phyloP scores from a whole-genome alignment of 2,797 vertebrate species.

The Crenuchus spilurus region DNA sequence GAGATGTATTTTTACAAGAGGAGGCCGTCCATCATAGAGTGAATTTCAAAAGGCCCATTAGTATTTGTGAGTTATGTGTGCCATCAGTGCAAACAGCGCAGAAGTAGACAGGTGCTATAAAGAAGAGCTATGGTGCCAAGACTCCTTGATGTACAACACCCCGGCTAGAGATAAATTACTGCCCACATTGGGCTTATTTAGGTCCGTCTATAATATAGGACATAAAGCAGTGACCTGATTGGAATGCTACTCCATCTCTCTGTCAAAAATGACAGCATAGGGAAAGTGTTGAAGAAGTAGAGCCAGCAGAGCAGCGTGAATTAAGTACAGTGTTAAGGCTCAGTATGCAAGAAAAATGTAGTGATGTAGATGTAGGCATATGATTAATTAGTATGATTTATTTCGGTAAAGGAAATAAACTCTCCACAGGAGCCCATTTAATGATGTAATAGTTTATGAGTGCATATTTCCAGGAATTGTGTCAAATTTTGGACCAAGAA shows the following conservation, averaged over 20 bases:
- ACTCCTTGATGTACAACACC: conserved; percentile 72
- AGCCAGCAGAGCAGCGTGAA: conserved; percentile 29
- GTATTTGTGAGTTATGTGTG: conserved; percentile 75
- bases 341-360: background rate
- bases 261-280: conserved; percentile 49
- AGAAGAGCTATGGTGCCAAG: conserved; percentile 72
- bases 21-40: conserved; percentile 66
- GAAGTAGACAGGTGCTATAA: conserved; percentile 73
- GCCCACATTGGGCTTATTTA: conserved; percentile 69
- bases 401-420: conserved; percentile 5
- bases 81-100: conserved; percentile 70
- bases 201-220: conserved; percentile 67
- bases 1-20: conserved; percentile 66
- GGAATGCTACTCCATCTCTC: conserved; percentile 52
- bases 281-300: conserved; percentile 32
- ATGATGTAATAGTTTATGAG: background rate
- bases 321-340: conserved; percentile 11
- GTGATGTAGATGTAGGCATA: background rate
- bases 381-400: conserved; percentile 14
- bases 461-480: background rate
- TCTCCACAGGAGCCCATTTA: background rate
- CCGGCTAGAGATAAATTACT: conserved; percentile 71
- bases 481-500: background rate
- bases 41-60: conserved; percentile 69
- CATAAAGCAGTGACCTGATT: conserved; percentile 59